Evolutionary conservation across 2,113 vertebrate species (phyloP).

Genomic region (Mustela lutreola): DNA sequence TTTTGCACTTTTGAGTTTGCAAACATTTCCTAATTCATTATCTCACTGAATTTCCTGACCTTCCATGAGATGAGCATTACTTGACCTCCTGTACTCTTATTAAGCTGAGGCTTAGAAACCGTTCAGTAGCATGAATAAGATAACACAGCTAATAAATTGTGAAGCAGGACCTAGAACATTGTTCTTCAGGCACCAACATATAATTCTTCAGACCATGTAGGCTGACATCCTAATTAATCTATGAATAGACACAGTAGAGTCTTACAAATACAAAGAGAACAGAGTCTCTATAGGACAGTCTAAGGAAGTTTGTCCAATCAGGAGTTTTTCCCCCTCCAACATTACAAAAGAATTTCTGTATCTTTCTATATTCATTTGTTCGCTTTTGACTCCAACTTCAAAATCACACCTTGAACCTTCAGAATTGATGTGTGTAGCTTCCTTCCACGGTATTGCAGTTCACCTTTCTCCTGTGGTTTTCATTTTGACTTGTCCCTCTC

Average conservation of each 20-base stretch:
- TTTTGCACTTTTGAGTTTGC: not conserved
- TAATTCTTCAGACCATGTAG: not conserved
- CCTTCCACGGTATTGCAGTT: not conserved
- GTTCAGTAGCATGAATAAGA: not conserved
- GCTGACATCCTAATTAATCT: conserved; percentile 45
- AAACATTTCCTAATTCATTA: not conserved
- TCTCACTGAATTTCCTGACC: not conserved
- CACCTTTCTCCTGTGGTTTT: not conserved
- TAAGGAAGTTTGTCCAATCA: not conserved
- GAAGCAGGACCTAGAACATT: conserved; percentile 29
- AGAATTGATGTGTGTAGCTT: not conserved
- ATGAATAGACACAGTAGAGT: conserved; percentile 17
- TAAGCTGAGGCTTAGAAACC: not conserved
- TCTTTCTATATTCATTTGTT: not conserved
- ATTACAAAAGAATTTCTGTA: not conserved
- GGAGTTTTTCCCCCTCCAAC: not conserved
- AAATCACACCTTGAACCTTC: not conserved
- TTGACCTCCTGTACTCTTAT: not conserved
- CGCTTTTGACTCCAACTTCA: not conserved
- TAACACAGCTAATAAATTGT: not conserved
- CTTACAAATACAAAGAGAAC: not conserved
- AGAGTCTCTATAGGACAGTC: not conserved
- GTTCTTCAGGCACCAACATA: not conserved
- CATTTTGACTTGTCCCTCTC: not conserved
- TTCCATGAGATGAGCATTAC: not conserved